phyloP scores from a whole-genome alignment of 2,888 invertebrate species.

The Drosophila borborema region DNA sequence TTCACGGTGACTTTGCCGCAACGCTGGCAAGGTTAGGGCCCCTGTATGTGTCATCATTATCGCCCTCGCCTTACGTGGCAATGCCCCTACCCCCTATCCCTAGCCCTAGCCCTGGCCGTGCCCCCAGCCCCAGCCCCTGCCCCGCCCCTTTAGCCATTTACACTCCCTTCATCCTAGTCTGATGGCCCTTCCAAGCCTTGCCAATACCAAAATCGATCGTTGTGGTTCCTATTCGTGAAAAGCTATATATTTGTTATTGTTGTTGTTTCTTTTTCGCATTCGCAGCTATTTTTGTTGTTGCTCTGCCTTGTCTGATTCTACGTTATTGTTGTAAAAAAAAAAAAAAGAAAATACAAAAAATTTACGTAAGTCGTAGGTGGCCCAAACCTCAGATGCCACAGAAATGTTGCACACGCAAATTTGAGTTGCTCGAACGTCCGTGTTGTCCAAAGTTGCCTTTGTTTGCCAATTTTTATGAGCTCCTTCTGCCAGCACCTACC shows the following conservation, averaged over 20 bases:
- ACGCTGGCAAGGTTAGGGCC: conserved; percentile 49
- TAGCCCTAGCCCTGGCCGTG: background rate
- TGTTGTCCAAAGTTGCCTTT: conserved; percentile 64
- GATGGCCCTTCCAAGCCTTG: conserved; percentile 52
- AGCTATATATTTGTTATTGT: conserved; percentile 42
- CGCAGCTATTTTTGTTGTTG: conserved; percentile 29
- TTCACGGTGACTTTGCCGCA: conserved; percentile 56
- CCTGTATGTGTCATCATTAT: conserved; percentile 74
- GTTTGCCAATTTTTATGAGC: conserved; percentile 78
- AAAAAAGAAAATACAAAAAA: conserved; percentile 1
- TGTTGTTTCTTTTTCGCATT: conserved; percentile 30
- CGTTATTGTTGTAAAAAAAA: conserved; percentile 62
- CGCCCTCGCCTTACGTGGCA: conserved; percentile 62
- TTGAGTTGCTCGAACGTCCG: conserved; percentile 38
- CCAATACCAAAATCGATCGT: conserved; percentile 79
- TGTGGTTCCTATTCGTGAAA: conserved; percentile 70
- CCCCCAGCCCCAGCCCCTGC: background rate
- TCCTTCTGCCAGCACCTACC: conserved; percentile 31
- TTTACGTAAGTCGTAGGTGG: conserved; percentile 68
- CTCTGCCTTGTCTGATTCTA: conserved; percentile 51
- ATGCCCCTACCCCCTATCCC: background rate
- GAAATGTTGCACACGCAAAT: conserved; percentile 69
- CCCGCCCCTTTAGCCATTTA: background rate
- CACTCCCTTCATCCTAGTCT: background rate
- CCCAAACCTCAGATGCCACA: conserved; percentile 30